Base-by-base conservation (phyloP, 2,113 vertebrate species). In the Tetraodon nigroviridis region DNA sequence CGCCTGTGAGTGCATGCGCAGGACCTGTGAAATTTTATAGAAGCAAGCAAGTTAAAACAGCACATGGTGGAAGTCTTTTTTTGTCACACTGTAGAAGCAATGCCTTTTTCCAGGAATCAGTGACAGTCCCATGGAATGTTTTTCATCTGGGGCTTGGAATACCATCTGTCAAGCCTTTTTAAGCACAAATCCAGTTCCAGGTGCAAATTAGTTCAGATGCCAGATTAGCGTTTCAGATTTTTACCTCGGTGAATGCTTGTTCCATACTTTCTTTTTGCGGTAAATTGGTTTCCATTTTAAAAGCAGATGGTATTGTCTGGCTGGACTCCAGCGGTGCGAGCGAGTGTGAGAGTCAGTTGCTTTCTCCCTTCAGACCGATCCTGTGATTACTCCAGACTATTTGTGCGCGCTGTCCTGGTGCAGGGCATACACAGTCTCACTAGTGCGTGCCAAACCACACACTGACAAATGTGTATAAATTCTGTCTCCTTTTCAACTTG, bases 301-400 rank as follows among this genome's bases (percentile, higher is more conserved):
- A 86, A 76, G 80, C 76, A 79, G 81, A 79, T 78, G 77, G 78
- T 69, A 58, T 50, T 67, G 55, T 67, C 64, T 84, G 69, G 72
- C 63, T n/a, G n/a, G n/a, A 54, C 42, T 64, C 59, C 73, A 74
- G 46, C 59, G 16, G 52, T 5, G 14, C 18, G 22, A 20, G 51
- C 51, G 24, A 47, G 21, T 68, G 49, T 51, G 49, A 20, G 68
- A 69, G 57, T 45, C 32, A 61, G 63, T 55, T 71, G 37, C 67
- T 64, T 75, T 83, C 50, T 59, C 63, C 70, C 65, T 67, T 78
- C 71, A 82, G 67, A 76, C 84, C 77, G 65, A 81, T 81, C 81
- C 80, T 2, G 55, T 69, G 67, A 84, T 84, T 84, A 79, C 82
- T 76, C 61, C 47, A 55, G 74, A 74, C 73, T 71, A 51, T 73